Conservation (phyloP, 2,113 vertebrate genomes). For the Prunella himalayana region DNA sequence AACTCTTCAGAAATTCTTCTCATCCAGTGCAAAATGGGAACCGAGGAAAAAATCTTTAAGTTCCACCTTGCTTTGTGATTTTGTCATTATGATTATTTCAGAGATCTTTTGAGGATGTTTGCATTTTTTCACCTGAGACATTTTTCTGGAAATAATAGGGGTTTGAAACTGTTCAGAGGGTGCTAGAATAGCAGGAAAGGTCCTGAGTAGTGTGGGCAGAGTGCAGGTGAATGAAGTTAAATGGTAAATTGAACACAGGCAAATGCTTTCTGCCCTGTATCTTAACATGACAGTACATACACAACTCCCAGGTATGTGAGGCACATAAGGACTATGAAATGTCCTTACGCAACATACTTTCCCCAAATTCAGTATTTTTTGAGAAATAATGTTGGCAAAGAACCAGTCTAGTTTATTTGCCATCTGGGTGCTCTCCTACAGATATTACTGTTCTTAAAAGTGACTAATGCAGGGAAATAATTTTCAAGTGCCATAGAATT, state of each 20-base stretch:
- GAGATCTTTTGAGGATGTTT: neutral
- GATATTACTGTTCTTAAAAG: neutral
- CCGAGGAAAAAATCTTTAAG: neutral
- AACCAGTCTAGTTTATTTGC: neutral
- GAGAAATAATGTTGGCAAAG: neutral
- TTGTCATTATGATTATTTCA: neutral
- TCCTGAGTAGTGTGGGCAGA: neutral
- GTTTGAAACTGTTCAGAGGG: neutral
- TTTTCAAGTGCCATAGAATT: neutral
- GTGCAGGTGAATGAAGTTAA: neutral
- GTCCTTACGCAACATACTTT: neutral
- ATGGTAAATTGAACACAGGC: neutral
- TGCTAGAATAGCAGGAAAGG: neutral
- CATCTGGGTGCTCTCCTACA: neutral
- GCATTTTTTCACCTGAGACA: neutral
- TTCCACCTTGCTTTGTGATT: neutral
- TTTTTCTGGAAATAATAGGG: neutral
- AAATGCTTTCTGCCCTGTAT: neutral
- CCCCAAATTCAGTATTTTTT: neutral
- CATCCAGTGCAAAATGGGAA: neutral
- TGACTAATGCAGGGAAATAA: neutral
- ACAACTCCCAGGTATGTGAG: neutral
- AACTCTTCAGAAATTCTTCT: neutral
- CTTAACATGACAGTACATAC: neutral
- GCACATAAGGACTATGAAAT: neutral